Base-by-base conservation (phyloP, 2,113 vertebrate genomes). In the Dicentrarchus labrax region DNA sequence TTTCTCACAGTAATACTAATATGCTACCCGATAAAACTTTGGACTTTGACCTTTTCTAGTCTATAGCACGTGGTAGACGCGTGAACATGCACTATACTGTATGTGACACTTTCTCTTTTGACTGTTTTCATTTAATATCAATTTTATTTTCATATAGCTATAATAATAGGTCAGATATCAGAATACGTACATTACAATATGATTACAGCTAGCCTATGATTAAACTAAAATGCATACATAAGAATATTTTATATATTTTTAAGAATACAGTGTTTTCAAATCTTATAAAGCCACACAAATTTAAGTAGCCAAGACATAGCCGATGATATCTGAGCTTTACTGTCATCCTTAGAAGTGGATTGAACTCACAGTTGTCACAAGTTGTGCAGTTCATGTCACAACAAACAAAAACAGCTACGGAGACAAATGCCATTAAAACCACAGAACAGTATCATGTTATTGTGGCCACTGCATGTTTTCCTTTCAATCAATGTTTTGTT, bases 21-120 rank as follows among this genome's bases (percentile, higher is more conserved):
- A 13, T 47, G 38, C 47, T 48, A 38, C 8, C 24, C 38, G 60
- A 1, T 82, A 38, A 67, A 6, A 78, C 64, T 74, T 78, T 86
- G 78, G 79, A 93, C 90, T 91, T 90, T 86, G 80, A 89, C 62
- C 89, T 67, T 50, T 19, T 47, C 36, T 41, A 5, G 11, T 47
- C 38, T 41, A 50, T 43, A 21, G 48, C 78, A 82, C 8, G 76
- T 30, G 45, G 73, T 8, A 43, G 59, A n/a, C 72, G 53, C 86
- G 70, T 87, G 79, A 45, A 64, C 72, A 67, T 22, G 21, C 43
- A 19, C 45, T 21, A 2, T 13, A 41, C 41, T 6, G 6, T 57
- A 39, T 15, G 2, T 39, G 22, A 10, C 13, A 36, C 11, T 24
- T 50, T 71, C 59, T 4, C 7, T 57, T 75, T 83, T 70, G 3